Conservation (phyloP, 2,888 invertebrate species). For the Agrilus biguttatus region DNA sequence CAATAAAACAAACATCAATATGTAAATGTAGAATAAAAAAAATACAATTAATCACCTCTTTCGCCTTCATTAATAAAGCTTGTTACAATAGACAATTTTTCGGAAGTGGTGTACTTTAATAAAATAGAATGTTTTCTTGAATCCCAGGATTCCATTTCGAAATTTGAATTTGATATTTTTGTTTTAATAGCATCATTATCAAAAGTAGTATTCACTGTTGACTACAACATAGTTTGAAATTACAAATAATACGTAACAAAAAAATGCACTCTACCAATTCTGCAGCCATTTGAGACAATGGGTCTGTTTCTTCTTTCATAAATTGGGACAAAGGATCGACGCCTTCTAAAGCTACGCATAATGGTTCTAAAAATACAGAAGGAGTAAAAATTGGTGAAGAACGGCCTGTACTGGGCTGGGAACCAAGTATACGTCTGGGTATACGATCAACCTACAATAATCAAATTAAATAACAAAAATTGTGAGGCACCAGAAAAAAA, state of each 20-base stretch:
- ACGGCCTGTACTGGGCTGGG: slow-evolving; percentile 34
- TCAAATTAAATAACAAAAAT: no score
- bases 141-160: slow-evolving; percentile 60
- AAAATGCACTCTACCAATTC: slow-evolving; percentile 27
- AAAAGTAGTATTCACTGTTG: slow-evolving; percentile 10
- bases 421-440: slow-evolving; percentile 34
- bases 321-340: slow-evolving; percentile 62
- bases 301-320: slow-evolving; percentile 48
- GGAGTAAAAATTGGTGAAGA: slow-evolving; percentile 32
- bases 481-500: no score
- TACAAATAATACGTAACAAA: slow-evolving; percentile 1
- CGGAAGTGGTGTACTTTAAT: slow-evolving; percentile 82
- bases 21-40: not conserved
- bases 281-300: slow-evolving; percentile 46
- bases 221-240: slow-evolving; percentile 10
- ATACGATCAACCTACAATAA: slow-evolving; percentile 37
- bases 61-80: slow-evolving; percentile 74
- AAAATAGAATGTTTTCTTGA: slow-evolving; percentile 62
- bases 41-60: slow-evolving; percentile 41
- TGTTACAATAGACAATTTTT: slow-evolving; percentile 80
- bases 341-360: slow-evolving; percentile 48
- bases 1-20: slow-evolving; percentile 21
- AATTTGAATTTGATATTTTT: slow-evolving; percentile 18
- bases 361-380: slow-evolving; percentile 35
- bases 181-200: slow-evolving; percentile 16